phyloP scores from a whole-genome alignment of 2,797 vertebrate genomes.

The Adrianichthys oophorus region DNA sequence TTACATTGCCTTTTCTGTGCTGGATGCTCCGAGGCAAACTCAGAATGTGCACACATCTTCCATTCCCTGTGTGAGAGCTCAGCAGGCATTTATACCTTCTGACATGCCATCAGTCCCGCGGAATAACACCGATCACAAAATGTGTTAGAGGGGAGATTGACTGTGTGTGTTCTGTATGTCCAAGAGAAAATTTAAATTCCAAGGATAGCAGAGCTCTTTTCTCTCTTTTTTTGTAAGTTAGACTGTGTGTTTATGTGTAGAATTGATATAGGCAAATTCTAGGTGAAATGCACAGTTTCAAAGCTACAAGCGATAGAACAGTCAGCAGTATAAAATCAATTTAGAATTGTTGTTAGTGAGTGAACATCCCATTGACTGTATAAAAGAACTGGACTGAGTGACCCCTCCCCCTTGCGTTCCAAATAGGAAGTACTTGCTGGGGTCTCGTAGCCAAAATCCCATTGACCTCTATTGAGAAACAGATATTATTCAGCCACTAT shows the following conservation, averaged over 20 bases:
- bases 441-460: too few relatives aligned
- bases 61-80: constrained; percentile 28
- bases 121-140: constrained; percentile 35
- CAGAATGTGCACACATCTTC: constrained; percentile 26
- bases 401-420: too few relatives aligned
- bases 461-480: too few relatives aligned
- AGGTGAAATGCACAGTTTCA: background rate
- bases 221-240: background rate
- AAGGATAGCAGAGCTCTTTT: too few relatives aligned
- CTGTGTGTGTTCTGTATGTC: background rate
- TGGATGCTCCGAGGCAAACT: constrained; percentile 29
- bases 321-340: constrained; percentile 6
- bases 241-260: background rate
- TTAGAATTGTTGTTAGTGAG: constrained; percentile 12
- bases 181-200: too few relatives aligned
- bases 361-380: background rate
- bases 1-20: constrained; percentile 22
- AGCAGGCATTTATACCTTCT: constrained; percentile 37
- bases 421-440: too few relatives aligned
- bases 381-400: constrained; percentile 11
- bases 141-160: constrained; percentile 22
- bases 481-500: too few relatives aligned
- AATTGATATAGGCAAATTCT: background rate
- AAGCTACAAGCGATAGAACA: background rate
- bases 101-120: constrained; percentile 25